These are phyloP conservation scores for Coptodon bakossiorum DNA, from an alignment of 2,113 vertebrate genomes.

Conservation along the genomic window DNA sequence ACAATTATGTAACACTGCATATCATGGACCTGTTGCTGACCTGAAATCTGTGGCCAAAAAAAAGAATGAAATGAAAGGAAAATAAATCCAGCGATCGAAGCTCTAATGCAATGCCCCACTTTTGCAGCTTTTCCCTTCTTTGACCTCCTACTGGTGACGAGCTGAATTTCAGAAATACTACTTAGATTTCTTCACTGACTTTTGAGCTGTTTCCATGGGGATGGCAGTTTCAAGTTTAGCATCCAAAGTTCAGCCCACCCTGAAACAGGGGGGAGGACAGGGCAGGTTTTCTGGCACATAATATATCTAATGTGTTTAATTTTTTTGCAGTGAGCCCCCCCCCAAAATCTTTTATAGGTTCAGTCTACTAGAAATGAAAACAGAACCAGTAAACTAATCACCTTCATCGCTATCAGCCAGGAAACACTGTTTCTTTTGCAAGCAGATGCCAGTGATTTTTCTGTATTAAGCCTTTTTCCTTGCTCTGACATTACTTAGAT, in stretches of 20 bases:
- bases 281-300: background rate
- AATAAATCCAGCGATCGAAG: background rate
- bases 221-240: slow-evolving; percentile 33
- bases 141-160: background rate
- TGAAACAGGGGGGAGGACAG: background rate
- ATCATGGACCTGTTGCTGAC: background rate
- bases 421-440: background rate
- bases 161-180: slow-evolving; percentile 8
- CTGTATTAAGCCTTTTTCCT: background rate
- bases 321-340: background rate
- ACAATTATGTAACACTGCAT: slow-evolving; percentile 26
- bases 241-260: slow-evolving; percentile 4
- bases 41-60: background rate
- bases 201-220: slow-evolving; percentile 37
- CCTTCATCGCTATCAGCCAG: background rate
- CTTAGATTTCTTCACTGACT: background rate
- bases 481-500: background rate
- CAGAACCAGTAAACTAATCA: background rate
- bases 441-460: background rate
- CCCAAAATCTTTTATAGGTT: background rate
- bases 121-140: background rate
- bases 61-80: background rate
- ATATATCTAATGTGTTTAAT: background rate
- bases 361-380: background rate
- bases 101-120: background rate